phyloP scores from a whole-genome alignment of 2,797 vertebrate species.

The Sylvia borin region DNA sequence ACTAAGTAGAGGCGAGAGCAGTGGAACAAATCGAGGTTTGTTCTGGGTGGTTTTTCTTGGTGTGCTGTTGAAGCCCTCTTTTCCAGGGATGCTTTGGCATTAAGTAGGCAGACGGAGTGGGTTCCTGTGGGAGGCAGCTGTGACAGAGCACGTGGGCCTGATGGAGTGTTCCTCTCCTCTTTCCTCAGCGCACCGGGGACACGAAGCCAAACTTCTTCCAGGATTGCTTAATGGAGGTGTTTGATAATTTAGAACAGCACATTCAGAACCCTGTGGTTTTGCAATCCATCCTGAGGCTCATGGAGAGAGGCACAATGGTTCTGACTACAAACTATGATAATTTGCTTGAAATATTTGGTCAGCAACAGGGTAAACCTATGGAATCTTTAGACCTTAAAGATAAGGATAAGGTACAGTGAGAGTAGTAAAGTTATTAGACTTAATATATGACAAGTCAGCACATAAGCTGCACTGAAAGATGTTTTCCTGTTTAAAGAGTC shows the following conservation, averaged over 20 bases:
- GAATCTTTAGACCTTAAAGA: constrained; percentile 78
- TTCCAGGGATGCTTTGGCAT: not conserved
- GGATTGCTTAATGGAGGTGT: constrained; percentile 79
- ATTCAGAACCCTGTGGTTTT: constrained; percentile 74
- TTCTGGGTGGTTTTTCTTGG: not conserved
- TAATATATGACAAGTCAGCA: not conserved
- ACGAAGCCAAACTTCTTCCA: constrained; percentile 79
- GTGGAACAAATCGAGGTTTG: not conserved
- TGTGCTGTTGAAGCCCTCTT: not conserved
- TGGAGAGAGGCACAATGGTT: constrained; percentile 77
- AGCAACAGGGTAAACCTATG: constrained; percentile 76
- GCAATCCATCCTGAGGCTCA: constrained; percentile 71
- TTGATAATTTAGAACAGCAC: constrained; percentile 74
- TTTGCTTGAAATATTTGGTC: constrained; percentile 78
- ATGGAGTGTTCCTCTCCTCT: not conserved
- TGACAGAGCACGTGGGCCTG: fast-evolving
- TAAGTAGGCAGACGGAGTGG: not conserved
- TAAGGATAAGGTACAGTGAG: constrained; percentile 68
- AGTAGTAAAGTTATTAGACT: not conserved
- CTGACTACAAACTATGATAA: constrained; percentile 80
- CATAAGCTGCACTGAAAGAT: not conserved
- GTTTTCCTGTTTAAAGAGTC: not conserved
- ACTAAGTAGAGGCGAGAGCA: not conserved
- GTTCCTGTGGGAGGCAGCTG: not conserved
- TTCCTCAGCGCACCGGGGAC: constrained; percentile 68